Conservation (phyloP, 2,797 vertebrate genomes). For the Rhabdomys pumilio region DNA sequence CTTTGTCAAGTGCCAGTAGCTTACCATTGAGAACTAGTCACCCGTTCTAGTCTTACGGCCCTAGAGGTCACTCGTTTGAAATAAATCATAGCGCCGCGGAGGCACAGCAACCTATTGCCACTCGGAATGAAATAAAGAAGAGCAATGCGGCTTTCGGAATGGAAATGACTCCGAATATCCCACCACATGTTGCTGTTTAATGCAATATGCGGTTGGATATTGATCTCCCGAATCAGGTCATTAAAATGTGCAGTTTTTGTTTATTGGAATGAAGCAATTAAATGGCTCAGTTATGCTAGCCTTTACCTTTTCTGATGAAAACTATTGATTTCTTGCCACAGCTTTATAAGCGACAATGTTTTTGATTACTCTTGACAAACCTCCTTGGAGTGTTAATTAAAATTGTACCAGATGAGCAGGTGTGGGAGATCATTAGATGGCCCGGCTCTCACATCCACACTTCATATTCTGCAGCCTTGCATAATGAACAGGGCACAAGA, state of each 20-base stretch:
- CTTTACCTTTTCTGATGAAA: conserved; percentile 94
- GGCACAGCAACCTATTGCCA: conserved; percentile 94
- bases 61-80: conserved; percentile 97
- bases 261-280: conserved; percentile 95
- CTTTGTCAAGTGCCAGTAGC: conserved; percentile 99
- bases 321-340: conserved; percentile 94
- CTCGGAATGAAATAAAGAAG: conserved; percentile 91
- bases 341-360: conserved; percentile 95
- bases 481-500: conserved; percentile 94
- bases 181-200: conserved; percentile 91
- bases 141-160: conserved; percentile 90
- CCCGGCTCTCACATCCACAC: conserved; percentile 89
- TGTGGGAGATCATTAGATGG: conserved; percentile 94
- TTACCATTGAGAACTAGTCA: conserved; percentile 99
- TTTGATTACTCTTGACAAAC: conserved; percentile 96
- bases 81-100: conserved; percentile 95
- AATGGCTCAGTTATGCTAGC: conserved; percentile 93
- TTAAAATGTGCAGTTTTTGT: conserved; percentile 94
- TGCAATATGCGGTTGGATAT: conserved; percentile 90
- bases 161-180: conserved; percentile 89
- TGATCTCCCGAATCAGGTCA: conserved; percentile 93
- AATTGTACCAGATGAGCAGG: conserved; percentile 95
- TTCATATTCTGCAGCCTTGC: conserved; percentile 92
- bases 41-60: conserved; percentile 98
- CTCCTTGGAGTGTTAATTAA: conserved; percentile 98